Conservation (phyloP, 30 jellyfish, hydroid and myxozoan genomes). For the Catostylus mosaicus region DNA sequence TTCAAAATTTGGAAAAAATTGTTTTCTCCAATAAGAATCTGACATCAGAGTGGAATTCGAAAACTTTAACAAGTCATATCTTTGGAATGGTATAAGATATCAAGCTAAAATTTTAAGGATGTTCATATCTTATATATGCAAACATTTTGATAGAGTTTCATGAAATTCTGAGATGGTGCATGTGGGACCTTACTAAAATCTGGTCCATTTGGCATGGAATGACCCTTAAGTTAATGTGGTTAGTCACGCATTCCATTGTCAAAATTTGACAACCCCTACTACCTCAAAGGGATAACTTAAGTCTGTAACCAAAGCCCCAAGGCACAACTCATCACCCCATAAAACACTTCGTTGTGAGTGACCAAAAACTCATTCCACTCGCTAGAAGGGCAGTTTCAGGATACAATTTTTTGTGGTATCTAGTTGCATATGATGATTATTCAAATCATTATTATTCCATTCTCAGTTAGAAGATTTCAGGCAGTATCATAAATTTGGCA, state of each 20-base stretch:
- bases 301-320: too few relatives aligned
- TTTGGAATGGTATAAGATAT: constrained; percentile 21
- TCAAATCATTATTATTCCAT: neutral
- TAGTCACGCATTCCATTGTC: too few relatives aligned
- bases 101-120: constrained; percentile 29
- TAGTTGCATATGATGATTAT: too few relatives aligned
- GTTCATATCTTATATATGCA: constrained; percentile 6
- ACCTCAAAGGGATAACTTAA: too few relatives aligned
- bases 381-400: too few relatives aligned
- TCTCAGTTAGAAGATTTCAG: constrained; percentile 47
- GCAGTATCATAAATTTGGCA: constrained; percentile 36
- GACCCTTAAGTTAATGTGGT: constrained; percentile 8
- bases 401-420: too few relatives aligned
- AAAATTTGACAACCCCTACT: too few relatives aligned
- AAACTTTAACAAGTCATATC: neutral
- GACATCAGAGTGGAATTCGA: neutral
- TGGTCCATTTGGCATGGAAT: constrained; percentile 14
- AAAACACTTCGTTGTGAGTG: too few relatives aligned
- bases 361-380: too few relatives aligned
- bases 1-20: too few relatives aligned
- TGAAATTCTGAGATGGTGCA: constrained; percentile 30
- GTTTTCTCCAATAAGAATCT: neutral
- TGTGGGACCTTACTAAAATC: constrained; percentile 39
- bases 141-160: constrained; percentile 21
- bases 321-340: too few relatives aligned